Evolutionary conservation across 2,113 vertebrate species (phyloP).

Genomic region (Apodemus speciosus): DNA sequence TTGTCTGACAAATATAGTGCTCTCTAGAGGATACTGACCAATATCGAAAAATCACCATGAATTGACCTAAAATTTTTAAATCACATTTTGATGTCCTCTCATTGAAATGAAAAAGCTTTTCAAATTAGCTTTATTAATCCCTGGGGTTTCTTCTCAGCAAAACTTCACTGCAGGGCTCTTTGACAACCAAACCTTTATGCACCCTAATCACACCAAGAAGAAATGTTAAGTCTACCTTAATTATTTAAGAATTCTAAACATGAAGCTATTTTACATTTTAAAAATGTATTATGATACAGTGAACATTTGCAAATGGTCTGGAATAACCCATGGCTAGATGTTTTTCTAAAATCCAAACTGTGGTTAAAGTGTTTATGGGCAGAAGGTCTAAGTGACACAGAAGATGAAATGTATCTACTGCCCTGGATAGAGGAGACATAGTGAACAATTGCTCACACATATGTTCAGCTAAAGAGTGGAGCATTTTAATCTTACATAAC

Average conservation of each 20-base stretch:
- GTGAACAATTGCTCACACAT: not conserved
- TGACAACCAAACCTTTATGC: not conserved
- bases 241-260: conserved; percentile 31
- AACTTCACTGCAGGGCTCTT: not conserved
- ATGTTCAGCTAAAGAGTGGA: not conserved
- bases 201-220: conserved; percentile 6
- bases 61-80: conserved; percentile 50
- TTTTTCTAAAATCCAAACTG: conserved; percentile 33
- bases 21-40: conserved; percentile 15
- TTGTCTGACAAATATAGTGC: not conserved
- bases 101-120: conserved; percentile 35
- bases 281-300: not conserved
- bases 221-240: conserved; percentile 50
- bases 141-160: conserved; percentile 1
- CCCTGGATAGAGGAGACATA: not conserved
- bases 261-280: not conserved
- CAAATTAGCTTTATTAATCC: conserved; percentile 24
- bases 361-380: conserved; percentile 45
- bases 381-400: conserved; percentile 34
- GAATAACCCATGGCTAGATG: not conserved
- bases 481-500: conserved; percentile 23
- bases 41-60: not conserved
- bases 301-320: not conserved
- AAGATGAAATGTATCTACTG: conserved; percentile 19
- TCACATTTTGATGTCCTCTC: not conserved